Evolutionary conservation across 1,140 invertebrate species (phyloP).

Genomic region (Drosophila elegans): DNA sequence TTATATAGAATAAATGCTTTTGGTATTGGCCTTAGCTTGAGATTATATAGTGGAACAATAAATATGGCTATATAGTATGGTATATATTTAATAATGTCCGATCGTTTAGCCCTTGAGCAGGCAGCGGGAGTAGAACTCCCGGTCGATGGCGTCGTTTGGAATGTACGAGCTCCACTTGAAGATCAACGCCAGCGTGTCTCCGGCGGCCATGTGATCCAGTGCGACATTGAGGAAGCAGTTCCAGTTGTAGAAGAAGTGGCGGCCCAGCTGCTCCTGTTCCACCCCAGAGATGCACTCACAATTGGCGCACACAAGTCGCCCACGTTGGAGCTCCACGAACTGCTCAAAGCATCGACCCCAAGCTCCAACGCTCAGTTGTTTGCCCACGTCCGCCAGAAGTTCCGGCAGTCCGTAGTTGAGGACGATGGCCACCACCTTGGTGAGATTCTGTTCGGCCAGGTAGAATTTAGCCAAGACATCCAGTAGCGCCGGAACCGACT

Average conservation of each 20-base stretch:
- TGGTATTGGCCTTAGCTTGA: conserved; percentile 73
- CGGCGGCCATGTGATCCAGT: conserved; percentile 69
- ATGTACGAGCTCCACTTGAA: conserved; percentile 83
- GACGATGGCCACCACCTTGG: conserved; percentile 77
- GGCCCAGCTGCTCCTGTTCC: conserved; percentile 70
- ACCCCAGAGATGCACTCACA: conserved; percentile 72
- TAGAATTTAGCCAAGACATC: conserved; percentile 81
- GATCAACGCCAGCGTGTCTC: conserved; percentile 71
- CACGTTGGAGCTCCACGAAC: conserved; percentile 77
- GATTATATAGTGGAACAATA: conserved; percentile 61
- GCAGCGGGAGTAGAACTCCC: conserved; percentile 80
- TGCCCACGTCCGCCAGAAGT: conserved; percentile 68
- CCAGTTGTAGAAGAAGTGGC: conserved; percentile 82
- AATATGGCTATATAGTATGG: conserved; percentile 50
- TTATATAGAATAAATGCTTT: conserved; percentile 79
- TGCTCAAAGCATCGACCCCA: conserved; percentile 81
- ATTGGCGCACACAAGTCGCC: conserved; percentile 71
- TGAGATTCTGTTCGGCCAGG: conserved; percentile 74
- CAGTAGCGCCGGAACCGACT: conserved; percentile 71
- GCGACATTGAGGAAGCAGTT: conserved; percentile 81
- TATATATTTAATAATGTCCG: conserved; percentile 9
- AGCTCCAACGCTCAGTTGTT: conserved; percentile 56
- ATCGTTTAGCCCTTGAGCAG: conserved; percentile 67
- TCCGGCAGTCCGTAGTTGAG: conserved; percentile 77
- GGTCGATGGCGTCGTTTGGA: conserved; percentile 82